Evolutionary conservation across 2,113 vertebrate species (phyloP).

Genomic region (Colinus virginianus): DNA sequence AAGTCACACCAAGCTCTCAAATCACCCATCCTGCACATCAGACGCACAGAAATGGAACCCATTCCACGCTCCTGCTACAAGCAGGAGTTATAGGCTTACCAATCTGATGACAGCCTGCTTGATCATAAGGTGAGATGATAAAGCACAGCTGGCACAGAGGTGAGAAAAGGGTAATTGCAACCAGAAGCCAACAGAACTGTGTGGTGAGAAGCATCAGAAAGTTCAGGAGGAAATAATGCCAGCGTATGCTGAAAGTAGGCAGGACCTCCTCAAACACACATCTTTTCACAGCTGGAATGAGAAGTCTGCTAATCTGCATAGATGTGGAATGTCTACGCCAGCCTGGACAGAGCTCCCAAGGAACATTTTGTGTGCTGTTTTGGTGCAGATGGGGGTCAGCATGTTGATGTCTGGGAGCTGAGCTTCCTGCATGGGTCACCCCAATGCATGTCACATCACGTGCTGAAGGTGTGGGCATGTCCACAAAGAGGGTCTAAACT

Average conservation of each 20-base stretch:
- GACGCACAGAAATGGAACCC: accelerated
- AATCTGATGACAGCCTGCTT: not conserved
- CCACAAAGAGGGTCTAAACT: not conserved
- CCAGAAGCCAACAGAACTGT: not conserved
- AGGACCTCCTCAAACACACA: accelerated
- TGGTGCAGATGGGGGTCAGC: not conserved
- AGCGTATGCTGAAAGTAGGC: accelerated
- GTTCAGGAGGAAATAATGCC: not conserved
- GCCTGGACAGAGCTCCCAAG: not conserved
- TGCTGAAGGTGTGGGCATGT: not conserved
- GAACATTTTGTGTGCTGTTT: not conserved
- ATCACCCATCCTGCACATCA: not conserved
- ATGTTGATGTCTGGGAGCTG: not conserved
- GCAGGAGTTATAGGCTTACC: not conserved
- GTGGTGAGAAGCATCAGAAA: not conserved
- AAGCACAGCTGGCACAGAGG: not conserved
- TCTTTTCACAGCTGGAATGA: not conserved
- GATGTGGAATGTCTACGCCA: not conserved
- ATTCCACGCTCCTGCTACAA: not conserved
- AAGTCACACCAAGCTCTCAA: not conserved
- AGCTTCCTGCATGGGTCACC: not conserved
- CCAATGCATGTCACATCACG: not conserved
- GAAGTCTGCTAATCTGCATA: not conserved
- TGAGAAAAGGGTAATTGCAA: not conserved
- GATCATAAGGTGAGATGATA: not conserved